Conservation (phyloP, 2,888 invertebrate genomes). For the Lithosia quadra region DNA sequence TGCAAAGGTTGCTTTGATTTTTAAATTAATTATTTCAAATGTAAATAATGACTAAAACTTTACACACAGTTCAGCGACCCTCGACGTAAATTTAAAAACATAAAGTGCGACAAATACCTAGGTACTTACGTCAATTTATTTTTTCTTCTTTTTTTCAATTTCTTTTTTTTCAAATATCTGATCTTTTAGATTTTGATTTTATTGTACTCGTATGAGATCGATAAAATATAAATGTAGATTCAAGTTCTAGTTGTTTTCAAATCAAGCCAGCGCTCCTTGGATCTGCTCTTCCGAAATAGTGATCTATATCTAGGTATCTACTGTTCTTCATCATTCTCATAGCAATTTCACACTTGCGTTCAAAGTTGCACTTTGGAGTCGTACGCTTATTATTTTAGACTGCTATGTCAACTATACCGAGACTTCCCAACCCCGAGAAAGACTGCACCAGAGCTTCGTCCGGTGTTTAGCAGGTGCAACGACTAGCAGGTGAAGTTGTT, state of each 20-base stretch:
- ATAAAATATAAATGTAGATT: too few species aligned
- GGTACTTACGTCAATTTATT: not conserved
- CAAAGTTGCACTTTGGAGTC: too few species aligned
- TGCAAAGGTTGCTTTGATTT: conserved; percentile 68
- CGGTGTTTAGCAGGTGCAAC: too few species aligned
- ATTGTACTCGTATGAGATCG: not conserved
- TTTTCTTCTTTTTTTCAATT: not conserved
- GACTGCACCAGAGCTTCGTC: too few species aligned
- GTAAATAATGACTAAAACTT: conserved; percentile 46
- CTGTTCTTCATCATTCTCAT: too few species aligned
- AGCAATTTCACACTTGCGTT: too few species aligned
- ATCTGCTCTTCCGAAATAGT: not conserved
- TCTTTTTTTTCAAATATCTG: not conserved
- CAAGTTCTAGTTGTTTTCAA: too few species aligned
- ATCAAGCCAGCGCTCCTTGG: not conserved
- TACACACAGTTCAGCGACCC: conserved; percentile 30
- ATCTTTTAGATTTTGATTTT: not conserved
- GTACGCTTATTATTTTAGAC: too few species aligned
- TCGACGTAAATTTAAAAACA: conserved; percentile 17
- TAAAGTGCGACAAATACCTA: conserved; percentile 25
- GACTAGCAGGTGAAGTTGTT: too few species aligned
- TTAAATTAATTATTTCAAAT: conserved; percentile 60
- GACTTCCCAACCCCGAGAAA: too few species aligned
- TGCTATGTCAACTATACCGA: too few species aligned
- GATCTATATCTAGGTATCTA: too few species aligned